phyloP scores from a whole-genome alignment of 2,113 vertebrate genomes.

The Ivindomyrus marchei region DNA sequence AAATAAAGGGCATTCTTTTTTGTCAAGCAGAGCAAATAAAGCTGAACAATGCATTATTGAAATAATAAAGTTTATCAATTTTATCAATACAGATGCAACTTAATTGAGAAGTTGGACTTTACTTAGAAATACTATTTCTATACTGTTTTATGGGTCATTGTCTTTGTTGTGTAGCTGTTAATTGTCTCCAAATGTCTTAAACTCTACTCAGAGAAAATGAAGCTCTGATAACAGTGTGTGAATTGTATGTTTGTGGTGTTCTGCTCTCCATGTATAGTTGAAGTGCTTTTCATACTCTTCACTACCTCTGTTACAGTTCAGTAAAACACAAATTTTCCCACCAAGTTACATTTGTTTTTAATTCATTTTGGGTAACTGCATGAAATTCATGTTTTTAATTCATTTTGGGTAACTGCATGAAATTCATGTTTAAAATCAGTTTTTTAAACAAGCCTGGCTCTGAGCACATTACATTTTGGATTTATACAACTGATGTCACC shows the following conservation, averaged over 20 bases:
- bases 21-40: neutral
- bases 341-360: neutral
- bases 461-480: neutral
- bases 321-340: neutral
- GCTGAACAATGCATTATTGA: neutral
- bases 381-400: neutral
- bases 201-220: neutral
- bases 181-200: neutral
- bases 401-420: neutral
- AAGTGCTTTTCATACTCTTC: neutral
- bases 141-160: neutral
- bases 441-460: neutral
- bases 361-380: neutral
- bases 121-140: neutral
- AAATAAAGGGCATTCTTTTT: neutral
- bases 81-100: neutral
- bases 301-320: neutral
- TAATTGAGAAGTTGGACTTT: neutral
- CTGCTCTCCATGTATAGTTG: neutral
- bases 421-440: neutral
- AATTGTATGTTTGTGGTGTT: neutral
- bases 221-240: neutral
- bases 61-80: neutral
- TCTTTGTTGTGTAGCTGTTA: neutral
- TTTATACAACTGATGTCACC: neutral